A percentile compares a stretch with the other conserved stretches of the same genome.
These are phyloP conservation scores for Benthosema pterotum DNA, from an alignment of 2,797 vertebrate genomes.

Conservation along the genomic window DNA sequence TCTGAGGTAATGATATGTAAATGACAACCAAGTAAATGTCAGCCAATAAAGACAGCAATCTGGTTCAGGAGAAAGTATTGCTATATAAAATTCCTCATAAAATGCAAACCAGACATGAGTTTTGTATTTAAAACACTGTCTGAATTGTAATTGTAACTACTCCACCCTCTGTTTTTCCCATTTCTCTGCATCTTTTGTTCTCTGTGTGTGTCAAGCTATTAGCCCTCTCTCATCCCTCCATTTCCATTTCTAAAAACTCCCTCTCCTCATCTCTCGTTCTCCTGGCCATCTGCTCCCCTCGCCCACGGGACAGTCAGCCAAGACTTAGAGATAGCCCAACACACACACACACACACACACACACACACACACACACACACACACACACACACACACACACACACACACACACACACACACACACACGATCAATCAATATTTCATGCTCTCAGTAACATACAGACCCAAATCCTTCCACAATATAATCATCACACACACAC, in stretches of 20 bases:
- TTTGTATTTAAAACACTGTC: conserved; percentile 21
- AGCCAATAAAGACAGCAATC: conserved; percentile 4
- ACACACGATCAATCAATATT: conserved; percentile 65
- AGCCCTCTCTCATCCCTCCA: conserved; percentile 73
- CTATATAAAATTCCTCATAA: conserved; percentile 22
- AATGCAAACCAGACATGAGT: conserved; percentile 26
- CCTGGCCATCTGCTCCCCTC: conserved; percentile 82
- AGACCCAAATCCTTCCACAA: conserved; percentile 35
- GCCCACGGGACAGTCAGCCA: conserved; percentile 79
- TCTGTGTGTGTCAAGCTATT: conserved; percentile 61
- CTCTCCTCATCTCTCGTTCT: conserved; percentile 75
- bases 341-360: conserved; percentile 41
- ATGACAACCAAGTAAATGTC: conserved; percentile 24
- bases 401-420: conserved; percentile 9
- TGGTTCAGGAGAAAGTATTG: conserved; percentile 10
- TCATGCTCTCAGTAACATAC: conserved; percentile 22
- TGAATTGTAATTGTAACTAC: conserved; percentile 41
- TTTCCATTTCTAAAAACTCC: conserved; percentile 80
- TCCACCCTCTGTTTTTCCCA: conserved; percentile 46
- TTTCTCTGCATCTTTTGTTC: conserved; percentile 71
- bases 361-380: conserved; percentile 17
- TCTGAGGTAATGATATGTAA: conserved; percentile 71
- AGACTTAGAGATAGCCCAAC: conserved; percentile 62
- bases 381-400: conserved; percentile 9
- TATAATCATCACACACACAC: conserved; percentile 32